phyloP scores from a whole-genome alignment of 1,140 invertebrate genomes.

The Himalopsyche phryganea region DNA sequence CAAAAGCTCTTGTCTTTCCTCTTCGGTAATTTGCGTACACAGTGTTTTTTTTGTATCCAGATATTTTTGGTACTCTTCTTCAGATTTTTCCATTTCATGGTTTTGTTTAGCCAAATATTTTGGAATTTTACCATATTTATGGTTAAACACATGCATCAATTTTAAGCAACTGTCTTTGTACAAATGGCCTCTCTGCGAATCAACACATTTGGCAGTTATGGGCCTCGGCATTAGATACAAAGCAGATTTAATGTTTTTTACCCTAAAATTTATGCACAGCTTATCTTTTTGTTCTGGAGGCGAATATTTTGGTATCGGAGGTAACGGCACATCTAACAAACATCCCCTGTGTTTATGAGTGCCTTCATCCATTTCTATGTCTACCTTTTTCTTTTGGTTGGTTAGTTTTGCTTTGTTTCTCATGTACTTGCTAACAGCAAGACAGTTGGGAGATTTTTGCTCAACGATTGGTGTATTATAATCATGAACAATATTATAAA shows the following conservation, averaged over 20 bases:
- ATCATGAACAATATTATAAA: slow-evolving; percentile 18
- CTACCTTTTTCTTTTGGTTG: neutral
- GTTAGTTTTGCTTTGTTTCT: neutral
- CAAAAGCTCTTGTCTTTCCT: slow-evolving; percentile 18
- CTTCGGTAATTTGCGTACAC: slow-evolving; percentile 16
- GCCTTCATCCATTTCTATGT: neutral
- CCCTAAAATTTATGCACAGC: slow-evolving; percentile 2
- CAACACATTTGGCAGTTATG: slow-evolving; percentile 5
- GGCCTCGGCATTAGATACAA: slow-evolving; percentile 4
- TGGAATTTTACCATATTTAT: slow-evolving; percentile 19
- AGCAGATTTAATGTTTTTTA: slow-evolving; percentile 18
- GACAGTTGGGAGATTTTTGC: no score
- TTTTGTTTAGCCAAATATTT: slow-evolving; percentile 21
- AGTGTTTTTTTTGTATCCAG: slow-evolving; percentile 16
- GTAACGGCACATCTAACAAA: neutral
- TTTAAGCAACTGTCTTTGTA: slow-evolving; percentile 1
- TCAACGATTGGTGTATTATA: no score
- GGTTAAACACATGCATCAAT: slow-evolving; percentile 10
- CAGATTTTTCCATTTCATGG: slow-evolving; percentile 10
- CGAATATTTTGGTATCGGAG: neutral
- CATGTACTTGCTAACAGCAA: neutral
- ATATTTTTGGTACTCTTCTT: slow-evolving; percentile 12
- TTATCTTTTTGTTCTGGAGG: neutral
- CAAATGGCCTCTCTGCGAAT: slow-evolving; percentile 18
- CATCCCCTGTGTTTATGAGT: neutral